Evolutionary conservation across 2,797 vertebrate species (phyloP).

Genomic region (Sebastes cheni): DNA sequence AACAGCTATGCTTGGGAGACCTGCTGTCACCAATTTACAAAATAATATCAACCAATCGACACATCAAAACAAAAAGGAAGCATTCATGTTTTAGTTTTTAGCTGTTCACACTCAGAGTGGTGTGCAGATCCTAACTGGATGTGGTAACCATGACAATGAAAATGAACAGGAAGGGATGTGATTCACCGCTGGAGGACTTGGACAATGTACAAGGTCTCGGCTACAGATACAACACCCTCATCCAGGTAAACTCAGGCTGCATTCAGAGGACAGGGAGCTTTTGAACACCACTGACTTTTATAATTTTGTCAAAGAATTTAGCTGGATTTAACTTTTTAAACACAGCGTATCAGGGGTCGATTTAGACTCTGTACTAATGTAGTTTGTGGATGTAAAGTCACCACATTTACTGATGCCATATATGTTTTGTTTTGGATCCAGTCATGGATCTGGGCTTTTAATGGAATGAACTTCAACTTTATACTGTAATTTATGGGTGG

Average conservation of each 20-base stretch:
- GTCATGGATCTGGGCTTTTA: background rate
- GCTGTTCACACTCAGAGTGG: background rate
- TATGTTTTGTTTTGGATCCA: background rate
- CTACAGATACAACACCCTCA: conserved; percentile 54
- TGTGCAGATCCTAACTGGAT: background rate
- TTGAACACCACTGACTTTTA: background rate
- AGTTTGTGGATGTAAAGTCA: background rate
- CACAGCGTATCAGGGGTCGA: background rate
- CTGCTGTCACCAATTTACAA: background rate
- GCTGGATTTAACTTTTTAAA: background rate
- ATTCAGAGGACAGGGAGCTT: background rate
- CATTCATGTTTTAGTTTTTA: background rate
- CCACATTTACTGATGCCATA: background rate
- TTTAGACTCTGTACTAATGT: background rate
- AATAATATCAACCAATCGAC: background rate
- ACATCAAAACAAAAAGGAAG: background rate
- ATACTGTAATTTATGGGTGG: background rate
- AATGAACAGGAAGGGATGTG: conserved; percentile 14
- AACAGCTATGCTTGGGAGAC: background rate
- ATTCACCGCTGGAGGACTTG: conserved; percentile 39
- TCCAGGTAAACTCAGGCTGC: conserved; percentile 57
- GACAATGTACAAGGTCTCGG: conserved; percentile 40
- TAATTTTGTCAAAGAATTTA: background rate
- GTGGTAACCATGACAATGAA: conserved; percentile 27
- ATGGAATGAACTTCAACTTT: background rate